These are phyloP conservation scores for Xanthorhoe designata DNA, from an alignment of 2,888 invertebrate genomes.

Conservation along the genomic window DNA sequence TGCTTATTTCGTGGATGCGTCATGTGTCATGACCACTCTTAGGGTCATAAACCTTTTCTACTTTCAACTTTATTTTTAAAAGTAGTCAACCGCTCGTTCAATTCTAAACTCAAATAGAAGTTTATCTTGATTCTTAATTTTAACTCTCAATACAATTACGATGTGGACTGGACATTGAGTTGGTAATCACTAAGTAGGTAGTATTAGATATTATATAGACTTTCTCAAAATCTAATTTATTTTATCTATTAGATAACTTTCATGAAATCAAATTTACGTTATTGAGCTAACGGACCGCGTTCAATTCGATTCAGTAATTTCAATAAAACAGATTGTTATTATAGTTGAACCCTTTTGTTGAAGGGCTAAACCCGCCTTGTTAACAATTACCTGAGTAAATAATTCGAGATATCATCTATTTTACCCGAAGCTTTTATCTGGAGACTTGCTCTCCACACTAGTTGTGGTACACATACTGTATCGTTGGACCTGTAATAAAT, in stretches of 20 bases:
- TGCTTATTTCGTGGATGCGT: not conserved
- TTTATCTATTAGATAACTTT: not conserved
- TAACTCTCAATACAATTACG: not conserved
- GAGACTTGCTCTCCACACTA: not conserved
- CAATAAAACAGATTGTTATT: not conserved
- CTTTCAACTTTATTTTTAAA: not conserved
- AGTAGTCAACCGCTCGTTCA: not conserved
- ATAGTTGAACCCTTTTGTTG: not conserved
- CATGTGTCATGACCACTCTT: not conserved
- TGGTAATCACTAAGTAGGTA: not conserved
- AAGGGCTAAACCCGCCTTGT: not conserved
- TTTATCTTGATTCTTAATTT: not conserved
- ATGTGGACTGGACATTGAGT: not conserved
- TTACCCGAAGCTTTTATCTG: not conserved
- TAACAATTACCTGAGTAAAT: not conserved
- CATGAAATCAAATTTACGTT: not conserved
- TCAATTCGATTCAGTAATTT: not conserved
- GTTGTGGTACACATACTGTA: not conserved
- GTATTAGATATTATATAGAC: not conserved
- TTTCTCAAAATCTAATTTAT: not conserved
- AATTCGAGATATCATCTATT: not conserved
- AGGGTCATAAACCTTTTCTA: not conserved
- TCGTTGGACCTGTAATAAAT: constrained; percentile 8
- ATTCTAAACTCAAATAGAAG: not conserved
- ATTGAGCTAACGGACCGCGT: not conserved